Conservation (phyloP, 2,888 invertebrate species). For the Drosophila pseudotakahashii region DNA sequence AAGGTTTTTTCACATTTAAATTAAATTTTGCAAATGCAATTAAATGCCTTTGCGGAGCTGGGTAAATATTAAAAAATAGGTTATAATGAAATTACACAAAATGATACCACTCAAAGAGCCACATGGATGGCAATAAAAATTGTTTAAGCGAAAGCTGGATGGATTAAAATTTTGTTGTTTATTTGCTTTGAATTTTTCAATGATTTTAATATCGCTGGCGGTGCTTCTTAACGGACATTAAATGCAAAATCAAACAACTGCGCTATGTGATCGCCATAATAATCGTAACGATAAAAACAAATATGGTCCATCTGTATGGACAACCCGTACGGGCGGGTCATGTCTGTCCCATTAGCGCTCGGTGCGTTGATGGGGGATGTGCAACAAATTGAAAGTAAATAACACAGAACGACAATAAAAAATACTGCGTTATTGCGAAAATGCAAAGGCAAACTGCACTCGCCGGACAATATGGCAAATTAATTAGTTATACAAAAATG, state of each 20-base stretch:
- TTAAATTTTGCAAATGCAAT: background rate
- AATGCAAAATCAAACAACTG: constrained; percentile 72
- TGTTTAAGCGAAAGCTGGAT: constrained; percentile 59
- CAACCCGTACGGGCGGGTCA: constrained; percentile 41
- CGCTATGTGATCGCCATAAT: constrained; percentile 68
- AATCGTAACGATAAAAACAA: constrained; percentile 60
- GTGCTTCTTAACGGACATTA: constrained; percentile 54
- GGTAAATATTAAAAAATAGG: background rate
- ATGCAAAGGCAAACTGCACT: constrained; percentile 49
- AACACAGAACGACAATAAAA: constrained; percentile 42
- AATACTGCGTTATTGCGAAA: constrained; percentile 50
- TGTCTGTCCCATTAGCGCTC: constrained; percentile 67
- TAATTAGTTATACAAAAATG: constrained; percentile 75
- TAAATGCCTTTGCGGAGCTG: background rate
- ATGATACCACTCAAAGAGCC: constrained; percentile 2
- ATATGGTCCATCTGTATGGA: constrained; percentile 43
- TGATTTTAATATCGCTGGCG: constrained; percentile 29
- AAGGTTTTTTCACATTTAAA: background rate
- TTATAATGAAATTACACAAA: background rate
- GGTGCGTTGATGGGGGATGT: constrained; percentile 52
- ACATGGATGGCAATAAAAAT: constrained; percentile 52
- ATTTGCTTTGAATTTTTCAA: constrained; percentile 15
- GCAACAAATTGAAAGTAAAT: constrained; percentile 74
- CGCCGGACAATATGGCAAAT: constrained; percentile 68
- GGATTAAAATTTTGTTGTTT: constrained; percentile 8